A percentile compares a stretch with the other conserved stretches of the same genome.
Conservation (phyloP, 2,113 vertebrate species). For the Sylvilagus bachmani region DNA sequence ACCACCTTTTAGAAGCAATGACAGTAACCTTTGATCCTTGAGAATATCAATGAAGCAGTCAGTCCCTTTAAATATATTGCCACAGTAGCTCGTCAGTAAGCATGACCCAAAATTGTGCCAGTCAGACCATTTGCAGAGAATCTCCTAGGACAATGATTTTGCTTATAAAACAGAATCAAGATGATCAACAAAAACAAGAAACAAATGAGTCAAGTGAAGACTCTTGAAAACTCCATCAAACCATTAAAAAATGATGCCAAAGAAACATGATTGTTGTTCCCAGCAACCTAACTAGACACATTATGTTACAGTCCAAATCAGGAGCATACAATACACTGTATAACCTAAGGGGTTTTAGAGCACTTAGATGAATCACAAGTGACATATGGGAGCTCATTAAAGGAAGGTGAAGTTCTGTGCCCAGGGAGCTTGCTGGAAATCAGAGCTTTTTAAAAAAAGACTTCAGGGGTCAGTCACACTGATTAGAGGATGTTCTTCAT, state of each 20-base stretch:
- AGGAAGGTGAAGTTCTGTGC: slow-evolving; percentile 42
- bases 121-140: slow-evolving; percentile 58
- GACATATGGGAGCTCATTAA: slow-evolving; percentile 64
- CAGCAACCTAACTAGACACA: slow-evolving; percentile 42
- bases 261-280: slow-evolving; percentile 45
- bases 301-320: slow-evolving; percentile 19
- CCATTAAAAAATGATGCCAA: not conserved
- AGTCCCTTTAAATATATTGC: slow-evolving; percentile 62
- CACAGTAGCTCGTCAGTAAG: slow-evolving; percentile 39
- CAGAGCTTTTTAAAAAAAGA: not conserved
- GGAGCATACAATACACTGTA: slow-evolving; percentile 9
- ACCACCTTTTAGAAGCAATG: slow-evolving; percentile 19
- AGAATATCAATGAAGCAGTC: slow-evolving; percentile 52
- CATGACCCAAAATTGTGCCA: not conserved
- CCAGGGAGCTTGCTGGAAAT: slow-evolving; percentile 6
- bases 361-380: slow-evolving; percentile 37
- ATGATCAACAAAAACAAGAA: slow-evolving; percentile 54
- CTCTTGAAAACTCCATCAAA: not conserved
- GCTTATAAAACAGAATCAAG: slow-evolving; percentile 61
- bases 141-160: slow-evolving; percentile 50
- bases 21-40: not conserved
- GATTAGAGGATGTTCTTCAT: not conserved
- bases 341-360: slow-evolving; percentile 14
- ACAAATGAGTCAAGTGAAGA: slow-evolving; percentile 40
- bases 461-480: not conserved